Evolutionary conservation across 2,113 vertebrate species (phyloP), one percentile per base, ranked within the genome.

Genomic region (Chaenogobius annularis): DNA sequence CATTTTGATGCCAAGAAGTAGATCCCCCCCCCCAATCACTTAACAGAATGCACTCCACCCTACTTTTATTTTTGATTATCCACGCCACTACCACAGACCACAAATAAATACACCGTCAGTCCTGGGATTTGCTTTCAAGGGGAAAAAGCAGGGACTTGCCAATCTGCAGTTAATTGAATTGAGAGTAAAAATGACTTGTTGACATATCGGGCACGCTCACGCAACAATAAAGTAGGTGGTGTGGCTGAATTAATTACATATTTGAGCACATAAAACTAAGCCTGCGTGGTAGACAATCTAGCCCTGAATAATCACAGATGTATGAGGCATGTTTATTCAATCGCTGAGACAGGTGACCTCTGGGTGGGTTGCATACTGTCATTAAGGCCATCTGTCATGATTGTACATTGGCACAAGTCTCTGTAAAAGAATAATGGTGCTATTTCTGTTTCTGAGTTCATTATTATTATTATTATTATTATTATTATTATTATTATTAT

Each of bases 81-180:
- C 26, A 59, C 6, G 22, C 14, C 23, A 59, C 54, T 55, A 55
- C 5, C 20, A 26, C 20, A 58, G 22, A 9, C 22, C 55, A 26
- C 22, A 26, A 11, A 26, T 11, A 58, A 5, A 61, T 17, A 15
- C 26, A 1, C 26, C 35, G 58, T 31, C 58, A 61, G 23, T 35
- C 19, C 9, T 20, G 50, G 7, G 50, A n/a, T 52, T 19, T 52
- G 50, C 50, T 52, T 52, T 31, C 56, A 70, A 31, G 11, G 23
- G 11, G 14, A 63, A 55, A 55, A 47, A n/a, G 69, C 9, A 3
- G 10, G 11, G 11, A 43, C 63, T 12, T 22, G 48, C 67, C 10
- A 35, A 40, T 22, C 62, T 50, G 40, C 70, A 67, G 43, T 35
- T 20, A 48, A 50, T 58, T 70, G 4, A 54, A 54, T 66, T 70